Base-by-base conservation (phyloP, 2,113 vertebrate genomes). In the Pelvicachromis taeniatus region DNA sequence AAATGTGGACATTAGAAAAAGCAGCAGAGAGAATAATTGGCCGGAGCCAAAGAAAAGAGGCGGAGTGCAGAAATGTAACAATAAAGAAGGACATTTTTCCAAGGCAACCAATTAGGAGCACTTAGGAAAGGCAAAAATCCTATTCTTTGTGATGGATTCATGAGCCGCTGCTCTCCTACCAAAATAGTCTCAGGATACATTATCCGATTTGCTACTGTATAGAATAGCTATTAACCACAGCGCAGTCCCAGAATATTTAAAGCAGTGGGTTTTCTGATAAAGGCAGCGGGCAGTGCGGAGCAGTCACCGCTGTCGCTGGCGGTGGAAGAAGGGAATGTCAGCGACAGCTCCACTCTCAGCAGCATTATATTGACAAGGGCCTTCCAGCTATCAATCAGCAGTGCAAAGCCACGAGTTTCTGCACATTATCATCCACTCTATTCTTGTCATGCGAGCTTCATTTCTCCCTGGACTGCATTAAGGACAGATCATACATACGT, bases 351-450 rank as follows among this genome's bases (percentile, higher is more conserved):
- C 9, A 31, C 42, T 87, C 53, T 84, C 78, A 78, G 73, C 55
- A 52, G 61, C 81, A 85, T 80, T 79, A 68, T 91, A 93, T 91
- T 90, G 93, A 91, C 85, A 85, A 77, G 75, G 21, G 65, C 77
- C 85, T 85, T 94, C 87, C 80, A 92, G 85, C 88, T 91, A 91
- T 87, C 92, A 91, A 68, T 94, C 92, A 91, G 38, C 78, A 45
- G 54, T 31, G 31, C 73, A 48, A 68, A 82, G 82, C 54, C 84
- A 85, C 5, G 42, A 70, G 84, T 78, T 77, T 48, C 52, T n/a
- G 77, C 89, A 82, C 84, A 88, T 92, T 81, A 88, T 54, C 53
- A 87, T 92, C 88, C 42, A 80, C 78, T 90, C 91, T 86, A 81
- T 52, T 81, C 81, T 81, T 83, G 82, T 92, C 89, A 87, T 84